Percentiles rank a stretch among this genome's conserved stretches.
Evolutionary conservation across 2,888 invertebrate genomes (phyloP).

Genomic region (Empis stercorea): DNA sequence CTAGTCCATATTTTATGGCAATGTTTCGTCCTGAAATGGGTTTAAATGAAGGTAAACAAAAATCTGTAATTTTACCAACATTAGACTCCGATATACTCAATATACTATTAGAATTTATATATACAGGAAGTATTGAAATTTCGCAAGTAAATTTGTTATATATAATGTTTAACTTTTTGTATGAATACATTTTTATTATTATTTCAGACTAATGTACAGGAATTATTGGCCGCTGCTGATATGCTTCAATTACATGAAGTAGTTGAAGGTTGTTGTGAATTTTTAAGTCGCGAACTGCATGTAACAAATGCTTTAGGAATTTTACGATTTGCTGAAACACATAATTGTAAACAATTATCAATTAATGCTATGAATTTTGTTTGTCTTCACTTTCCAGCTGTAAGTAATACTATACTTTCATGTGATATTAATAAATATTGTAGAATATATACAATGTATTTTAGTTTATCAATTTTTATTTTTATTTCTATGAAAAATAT

Average conservation of each 20-base stretch:
- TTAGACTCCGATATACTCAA: constrained; percentile 63
- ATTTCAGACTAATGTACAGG: constrained; percentile 62
- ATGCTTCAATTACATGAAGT: constrained; percentile 80
- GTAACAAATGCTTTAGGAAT: constrained; percentile 81
- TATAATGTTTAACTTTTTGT: neutral
- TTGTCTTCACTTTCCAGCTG: constrained; percentile 66
- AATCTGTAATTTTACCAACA: constrained; percentile 66
- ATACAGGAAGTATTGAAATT: constrained; percentile 52
- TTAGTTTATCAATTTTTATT: too few relatives aligned
- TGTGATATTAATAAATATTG: too few relatives aligned
- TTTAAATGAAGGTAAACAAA: constrained; percentile 67
- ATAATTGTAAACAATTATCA: constrained; percentile 66
- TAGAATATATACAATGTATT: too few relatives aligned
- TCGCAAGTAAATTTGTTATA: constrained; percentile 24
- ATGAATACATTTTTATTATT: neutral
- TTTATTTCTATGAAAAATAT: too few relatives aligned
- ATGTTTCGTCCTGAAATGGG: constrained; percentile 72
- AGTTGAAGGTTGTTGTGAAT: constrained; percentile 72
- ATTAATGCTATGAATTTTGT: constrained; percentile 69
- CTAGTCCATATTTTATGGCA: constrained; percentile 51
- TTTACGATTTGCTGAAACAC: constrained; percentile 80
- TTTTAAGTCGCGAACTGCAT: constrained; percentile 71
- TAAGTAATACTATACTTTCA: constrained; percentile 42
- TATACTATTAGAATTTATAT: constrained; percentile 73
- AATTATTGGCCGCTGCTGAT: constrained; percentile 77